Evolutionary conservation across 2,888 invertebrate species (phyloP), one percentile per base, ranked within the genome.

Genomic region (Monoplex corrugatus): DNA sequence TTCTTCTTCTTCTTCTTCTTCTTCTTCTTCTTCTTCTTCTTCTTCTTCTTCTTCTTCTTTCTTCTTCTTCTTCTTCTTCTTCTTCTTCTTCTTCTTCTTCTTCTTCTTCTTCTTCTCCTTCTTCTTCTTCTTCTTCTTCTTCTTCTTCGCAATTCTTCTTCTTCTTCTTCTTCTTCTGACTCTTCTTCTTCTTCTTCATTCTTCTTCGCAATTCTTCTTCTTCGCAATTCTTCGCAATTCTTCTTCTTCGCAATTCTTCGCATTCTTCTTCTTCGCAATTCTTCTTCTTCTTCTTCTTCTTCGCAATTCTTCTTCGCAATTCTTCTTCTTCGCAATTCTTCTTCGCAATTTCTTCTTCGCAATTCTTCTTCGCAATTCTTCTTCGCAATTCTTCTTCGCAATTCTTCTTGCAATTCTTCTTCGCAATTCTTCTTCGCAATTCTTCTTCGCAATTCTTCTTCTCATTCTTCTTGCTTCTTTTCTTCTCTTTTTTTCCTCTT

Each of bases 371-470:
- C 85, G n/a, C n/a, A n/a, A n/a, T 19, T 43, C 43, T 43, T 32
- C 44, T 50, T 32, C n/a, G n/a, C n/a, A n/a, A n/a, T 50, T 50
- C 32, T 28, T 85, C 57, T 32, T n/a, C 43, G 45, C 32, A n/a
- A 19, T 45, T 44, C 85, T 44, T n/a, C 43, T 43, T 85, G 23
- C 23, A 16, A 16, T n/a, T 85, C 85, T 44, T 45, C n/a, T n/a
- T 50, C 85, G 6, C 40, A 10, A 8, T 40, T 82, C 38, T 23
- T 28, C 28, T 38, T 82, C 28, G 10, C 38, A 16, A 23, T 82
- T 40, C 82, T 82, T 40, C 82, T 82, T 40, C 82, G 16, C 16
- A n/a, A 23, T 82, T 40, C 82, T 44, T 45, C 45, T 84, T 45
- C 84, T 44, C 28, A 23, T 82, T 40, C 82, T 38, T 23, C 82